Conservation (phyloP, 2,797 vertebrate species). For the Smutsia temminckii region DNA sequence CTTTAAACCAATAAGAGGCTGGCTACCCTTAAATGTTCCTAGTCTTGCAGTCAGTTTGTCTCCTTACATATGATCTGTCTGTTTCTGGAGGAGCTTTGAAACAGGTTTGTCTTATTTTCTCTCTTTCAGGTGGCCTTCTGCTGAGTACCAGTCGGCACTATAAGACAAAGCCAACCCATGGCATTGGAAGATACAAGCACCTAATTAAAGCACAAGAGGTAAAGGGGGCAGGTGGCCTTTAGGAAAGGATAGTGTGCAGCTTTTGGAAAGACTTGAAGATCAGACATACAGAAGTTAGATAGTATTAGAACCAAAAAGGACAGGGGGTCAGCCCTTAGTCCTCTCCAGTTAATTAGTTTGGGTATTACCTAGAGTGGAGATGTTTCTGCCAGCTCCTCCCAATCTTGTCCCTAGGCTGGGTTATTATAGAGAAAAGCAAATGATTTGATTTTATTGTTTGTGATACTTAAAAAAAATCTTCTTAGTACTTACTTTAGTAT, state of each 20-base stretch:
- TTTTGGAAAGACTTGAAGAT: slow-evolving; percentile 29
- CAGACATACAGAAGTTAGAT: not conserved
- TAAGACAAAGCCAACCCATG: slow-evolving; percentile 89
- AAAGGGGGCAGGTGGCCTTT: slow-evolving; percentile 19
- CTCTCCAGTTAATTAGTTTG: not conserved
- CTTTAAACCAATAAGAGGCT: not conserved
- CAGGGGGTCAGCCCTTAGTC: not conserved
- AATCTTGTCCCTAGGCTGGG: not conserved
- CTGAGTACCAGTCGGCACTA: slow-evolving; percentile 85
- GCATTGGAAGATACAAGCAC: slow-evolving; percentile 91
- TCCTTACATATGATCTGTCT: not conserved
- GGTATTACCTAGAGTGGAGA: not conserved
- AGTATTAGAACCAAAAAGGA: not conserved
- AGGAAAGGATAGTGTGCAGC: not conserved
- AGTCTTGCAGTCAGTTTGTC: not conserved
- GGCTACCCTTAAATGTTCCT: not conserved
- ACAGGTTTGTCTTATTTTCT: not conserved
- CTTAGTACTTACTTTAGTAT: slow-evolving; percentile 41
- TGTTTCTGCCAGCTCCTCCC: not conserved
- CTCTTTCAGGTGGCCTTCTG: slow-evolving; percentile 75
- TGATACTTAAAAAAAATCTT: not conserved
- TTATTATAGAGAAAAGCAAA: not conserved
- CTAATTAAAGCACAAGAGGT: slow-evolving; percentile 86
- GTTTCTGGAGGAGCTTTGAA: slow-evolving; percentile 15
- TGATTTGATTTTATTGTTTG: slow-evolving; percentile 32